Evolutionary conservation across 2,797 vertebrate genomes (phyloP).

Genomic region (Enteromius thamalakanensis): DNA sequence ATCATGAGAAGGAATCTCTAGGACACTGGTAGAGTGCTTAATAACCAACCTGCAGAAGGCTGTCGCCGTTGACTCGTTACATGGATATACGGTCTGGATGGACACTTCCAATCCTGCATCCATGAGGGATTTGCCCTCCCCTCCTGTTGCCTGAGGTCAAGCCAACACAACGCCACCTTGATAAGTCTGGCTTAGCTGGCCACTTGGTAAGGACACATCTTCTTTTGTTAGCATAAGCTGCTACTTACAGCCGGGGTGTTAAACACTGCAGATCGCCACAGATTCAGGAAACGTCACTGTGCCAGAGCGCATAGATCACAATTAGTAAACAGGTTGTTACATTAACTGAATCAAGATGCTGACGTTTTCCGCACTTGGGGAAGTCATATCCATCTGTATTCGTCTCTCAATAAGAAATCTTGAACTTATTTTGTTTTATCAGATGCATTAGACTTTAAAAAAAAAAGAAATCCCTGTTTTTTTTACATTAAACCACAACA

Average conservation of each 20-base stretch:
- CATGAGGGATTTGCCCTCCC: conserved; percentile 76
- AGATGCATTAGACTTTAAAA: conserved; percentile 26
- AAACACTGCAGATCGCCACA: conserved; percentile 68
- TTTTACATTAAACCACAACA: conserved; percentile 37
- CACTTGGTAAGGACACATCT: conserved; percentile 83
- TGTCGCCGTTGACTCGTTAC: conserved; percentile 57
- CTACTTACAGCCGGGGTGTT: conserved; percentile 71
- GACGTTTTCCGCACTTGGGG: not conserved
- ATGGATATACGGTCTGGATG: conserved; percentile 65
- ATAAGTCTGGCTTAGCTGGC: conserved; percentile 84
- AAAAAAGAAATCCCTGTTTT: conserved; percentile 22
- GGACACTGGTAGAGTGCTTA: conserved; percentile 17
- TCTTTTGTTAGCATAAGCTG: conserved; percentile 79
- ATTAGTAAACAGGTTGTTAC: conserved; percentile 51
- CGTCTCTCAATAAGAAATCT: not conserved
- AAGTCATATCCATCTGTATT: not conserved
- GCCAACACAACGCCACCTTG: conserved; percentile 77
- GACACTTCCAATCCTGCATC: conserved; percentile 56
- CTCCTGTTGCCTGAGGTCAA: conserved; percentile 78
- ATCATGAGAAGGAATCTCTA: conserved; percentile 41
- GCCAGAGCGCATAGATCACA: conserved; percentile 65
- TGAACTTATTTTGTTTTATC: conserved; percentile 1
- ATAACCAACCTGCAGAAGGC: conserved; percentile 28
- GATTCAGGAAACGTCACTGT: conserved; percentile 63
- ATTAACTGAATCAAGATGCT: conserved; percentile 19